These are phyloP conservation scores for Aldabrachelys gigantea DNA, from an alignment of 2,113 vertebrate genomes.

Conservation along the genomic window DNA sequence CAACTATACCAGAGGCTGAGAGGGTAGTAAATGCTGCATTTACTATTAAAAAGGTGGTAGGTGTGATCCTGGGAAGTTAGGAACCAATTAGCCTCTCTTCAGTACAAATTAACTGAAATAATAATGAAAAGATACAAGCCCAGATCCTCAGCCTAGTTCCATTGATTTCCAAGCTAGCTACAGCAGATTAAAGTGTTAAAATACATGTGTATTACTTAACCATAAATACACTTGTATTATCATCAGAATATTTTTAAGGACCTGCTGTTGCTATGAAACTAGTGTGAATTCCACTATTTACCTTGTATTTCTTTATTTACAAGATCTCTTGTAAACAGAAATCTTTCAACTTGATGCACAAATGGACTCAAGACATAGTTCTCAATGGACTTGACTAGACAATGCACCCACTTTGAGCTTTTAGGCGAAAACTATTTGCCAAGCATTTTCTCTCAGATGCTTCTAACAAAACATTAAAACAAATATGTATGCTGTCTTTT, in stretches of 20 bases:
- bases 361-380: slow-evolving; percentile 29
- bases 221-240: not conserved
- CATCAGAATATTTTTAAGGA: not conserved
- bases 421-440: slow-evolving; percentile 27
- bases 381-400: slow-evolving; percentile 42
- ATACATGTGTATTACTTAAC: not conserved
- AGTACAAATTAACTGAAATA: not conserved
- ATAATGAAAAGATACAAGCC: not conserved
- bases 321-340: slow-evolving; percentile 27
- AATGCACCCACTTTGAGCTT: not conserved
- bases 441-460: slow-evolving; percentile 30
- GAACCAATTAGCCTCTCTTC: not conserved
- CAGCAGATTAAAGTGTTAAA: not conserved
- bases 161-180: not conserved
- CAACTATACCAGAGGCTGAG: not conserved
- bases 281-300: slow-evolving; percentile 16
- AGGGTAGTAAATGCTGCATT: not conserved
- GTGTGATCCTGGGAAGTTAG: not conserved
- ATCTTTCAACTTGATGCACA: slow-evolving; percentile 13
- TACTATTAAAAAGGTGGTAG: not conserved
- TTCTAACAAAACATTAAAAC: not conserved
- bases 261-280: slow-evolving; percentile 1
- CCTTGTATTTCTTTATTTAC: slow-evolving; percentile 45
- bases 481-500: not conserved
- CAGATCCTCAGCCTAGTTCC: not conserved